Evolutionary conservation across 2,113 vertebrate genomes (phyloP), one percentile per base, ranked within the genome.

Genomic region (Rhinogobius similis): DNA sequence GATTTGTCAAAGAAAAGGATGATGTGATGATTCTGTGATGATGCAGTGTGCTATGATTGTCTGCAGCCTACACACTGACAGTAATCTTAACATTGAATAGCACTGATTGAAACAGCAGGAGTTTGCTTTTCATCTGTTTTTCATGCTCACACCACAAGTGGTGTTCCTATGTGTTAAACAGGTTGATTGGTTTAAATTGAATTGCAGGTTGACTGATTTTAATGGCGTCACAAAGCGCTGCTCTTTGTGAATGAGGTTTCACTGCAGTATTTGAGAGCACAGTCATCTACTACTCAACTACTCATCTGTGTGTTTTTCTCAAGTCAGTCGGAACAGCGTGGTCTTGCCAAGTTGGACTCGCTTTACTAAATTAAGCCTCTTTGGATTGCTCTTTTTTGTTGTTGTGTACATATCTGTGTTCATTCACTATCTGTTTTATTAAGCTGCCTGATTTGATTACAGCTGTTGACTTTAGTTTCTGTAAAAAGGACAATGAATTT

Each of bases 131-230:
- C 9, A 64, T 84, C 53, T 56, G 46, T 83, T 61, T 76, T 79
- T 82, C 58, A 74, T 69, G 29, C 32, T 24, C 32, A 71, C 68
- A 44, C 24, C 27, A 27, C 10, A 2, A 16, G 24, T 8, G 13
- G 52, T 14, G 12, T 55, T 13, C 55, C 29, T 58, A 52, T 65
- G 4, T 32, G 24, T 46, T 16, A 58, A 44, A 8, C 64, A 39
- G 48, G 11, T 43, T 62, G 43, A 79, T 53, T 63, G 24, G 26
- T 78, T 62, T 68, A 12, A 75, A 41, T 75, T 32, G 39, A 68
- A 1, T 27, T 44, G n/a, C 72, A 79, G 77, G 73, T 79, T 73
- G 50, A 65, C 27, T 39, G 50, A 21, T 62, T 78, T 70, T 52
- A 52, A 38, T 64, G 43, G 13, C 67, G 63, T 20, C 59, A 6